Percentiles rank a stretch among this genome's conserved stretches.
Evolutionary conservation across 1,140 invertebrate genomes (phyloP).

Genomic region (Drosophila ohnishii): DNA sequence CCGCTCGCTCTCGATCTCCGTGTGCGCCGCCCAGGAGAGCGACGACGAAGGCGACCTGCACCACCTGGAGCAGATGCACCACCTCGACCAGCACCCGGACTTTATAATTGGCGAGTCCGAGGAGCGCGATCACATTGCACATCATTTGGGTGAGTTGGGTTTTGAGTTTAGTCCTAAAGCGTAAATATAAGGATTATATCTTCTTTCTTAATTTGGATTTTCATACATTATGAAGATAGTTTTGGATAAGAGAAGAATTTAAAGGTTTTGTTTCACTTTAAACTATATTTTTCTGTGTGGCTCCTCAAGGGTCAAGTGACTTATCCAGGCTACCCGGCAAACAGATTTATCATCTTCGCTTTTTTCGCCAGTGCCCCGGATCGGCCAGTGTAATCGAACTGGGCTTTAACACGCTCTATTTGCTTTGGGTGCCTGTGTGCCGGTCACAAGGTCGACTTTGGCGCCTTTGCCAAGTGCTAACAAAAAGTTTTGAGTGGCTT

Average conservation of each 20-base stretch:
- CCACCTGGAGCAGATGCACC: constrained; percentile 50
- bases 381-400: constrained; percentile 10
- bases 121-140: constrained; percentile 77
- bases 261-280: neutral
- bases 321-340: neutral
- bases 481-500: constrained; percentile 74
- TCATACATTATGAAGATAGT: neutral
- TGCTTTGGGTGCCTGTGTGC: constrained; percentile 32
- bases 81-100: constrained; percentile 61
- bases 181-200: neutral
- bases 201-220: neutral
- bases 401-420: constrained; percentile 48
- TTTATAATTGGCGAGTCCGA: constrained; percentile 75
- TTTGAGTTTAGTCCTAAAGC: neutral
- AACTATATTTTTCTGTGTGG: neutral
- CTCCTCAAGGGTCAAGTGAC: neutral
- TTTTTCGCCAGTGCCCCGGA: neutral
- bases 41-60: constrained; percentile 58
- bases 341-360: constrained; percentile 20
- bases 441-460: constrained; percentile 65
- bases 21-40: constrained; percentile 49
- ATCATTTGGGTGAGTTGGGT: constrained; percentile 72
- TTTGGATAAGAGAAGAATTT: neutral
- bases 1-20: constrained; percentile 15
- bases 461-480: constrained; percentile 64